A percentile compares a stretch with the other conserved stretches of the same genome.
These are phyloP conservation scores for Colius striatus DNA, from an alignment of 2,113 vertebrate genomes.

Conservation along the genomic window DNA sequence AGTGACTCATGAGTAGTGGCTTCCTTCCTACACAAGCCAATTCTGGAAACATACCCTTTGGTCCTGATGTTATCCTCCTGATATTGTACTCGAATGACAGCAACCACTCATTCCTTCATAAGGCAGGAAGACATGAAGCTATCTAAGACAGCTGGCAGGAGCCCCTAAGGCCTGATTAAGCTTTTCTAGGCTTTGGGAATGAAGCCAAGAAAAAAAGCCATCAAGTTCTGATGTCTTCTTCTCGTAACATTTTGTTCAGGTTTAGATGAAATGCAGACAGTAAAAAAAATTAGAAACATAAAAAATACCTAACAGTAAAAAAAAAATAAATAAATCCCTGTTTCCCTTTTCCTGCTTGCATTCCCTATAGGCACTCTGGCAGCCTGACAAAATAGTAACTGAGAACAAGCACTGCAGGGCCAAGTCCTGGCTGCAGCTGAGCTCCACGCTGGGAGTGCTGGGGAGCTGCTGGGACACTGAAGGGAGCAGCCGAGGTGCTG, in stretches of 20 bases:
- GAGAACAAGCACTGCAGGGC: conserved; percentile 19
- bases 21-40: not conserved
- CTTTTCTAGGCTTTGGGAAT: not conserved
- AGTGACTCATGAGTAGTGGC: not conserved
- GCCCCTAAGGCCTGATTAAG: not conserved
- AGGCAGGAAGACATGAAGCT: not conserved
- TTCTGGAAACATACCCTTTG: not conserved
- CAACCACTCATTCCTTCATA: not conserved
- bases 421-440: not conserved
- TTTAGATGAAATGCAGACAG: conserved; percentile 22
- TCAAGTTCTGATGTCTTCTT: not conserved
- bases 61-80: not conserved
- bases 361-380: conserved; percentile 29
- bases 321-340: not conserved
- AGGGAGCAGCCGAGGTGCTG: not conserved
- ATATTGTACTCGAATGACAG: not conserved
- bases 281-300: not conserved
- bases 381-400: conserved; percentile 44
- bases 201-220: conserved; percentile 20
- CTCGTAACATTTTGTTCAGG: not conserved
- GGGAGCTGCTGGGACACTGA: not conserved
- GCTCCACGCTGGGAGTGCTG: fast-evolving
- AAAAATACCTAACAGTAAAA: not conserved
- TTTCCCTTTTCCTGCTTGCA: conserved; percentile 39
- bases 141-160: conserved; percentile 10